Evolutionary conservation across 2,113 vertebrate species (phyloP), one percentile per base, ranked within the genome.

Genomic region (Oophaga pumilio): DNA sequence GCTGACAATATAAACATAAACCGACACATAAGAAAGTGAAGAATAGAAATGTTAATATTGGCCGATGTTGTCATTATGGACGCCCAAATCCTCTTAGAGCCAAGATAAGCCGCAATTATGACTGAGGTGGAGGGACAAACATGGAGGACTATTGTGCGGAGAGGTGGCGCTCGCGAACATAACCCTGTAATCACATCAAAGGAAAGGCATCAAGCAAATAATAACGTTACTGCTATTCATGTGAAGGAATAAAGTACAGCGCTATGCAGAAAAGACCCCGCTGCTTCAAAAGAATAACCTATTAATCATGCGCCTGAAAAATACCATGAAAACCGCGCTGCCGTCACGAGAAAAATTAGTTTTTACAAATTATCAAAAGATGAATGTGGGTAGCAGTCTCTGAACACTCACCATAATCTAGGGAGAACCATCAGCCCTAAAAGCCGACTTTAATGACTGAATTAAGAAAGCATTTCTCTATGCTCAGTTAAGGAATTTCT

Each of bases 221-320:
- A 85, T 49, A 76, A 49, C 17, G 28, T 17, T 85, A 24, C 28
- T 24, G 57, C 69, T 76, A 50, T 74, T 76, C 57, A 77, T 15
- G 33, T 6, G 33, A 49, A 76, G 84, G 59, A 85, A 77, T 85
- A 76, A 60, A 85, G 66, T 33, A 50, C 71, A 76, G 13, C 12
- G 57, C 84, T 62, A 76, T 52, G 57, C 59, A 77, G 73, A 76
- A 66, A 28, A 62, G 43, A 85, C 15, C 84, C 84, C 56, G 56
- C 84, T 76, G 84, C 84, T 85, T 85, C 73, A 76, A 77, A 85
- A 85, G 83, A 85, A 60, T 85, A 77, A 85, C 73, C 56, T 77
- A 77, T 85, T 76, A 85, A 64, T 85, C 84, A 77, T 50, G 57
- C 57, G 56, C 43, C 84, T 62, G 71, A 22, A 85, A 62, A 33